Percentiles rank a stretch among this genome's conserved stretches.
Evolutionary conservation across 2,113 vertebrate genomes (phyloP).

Genomic region (Bufo gargarizans): DNA sequence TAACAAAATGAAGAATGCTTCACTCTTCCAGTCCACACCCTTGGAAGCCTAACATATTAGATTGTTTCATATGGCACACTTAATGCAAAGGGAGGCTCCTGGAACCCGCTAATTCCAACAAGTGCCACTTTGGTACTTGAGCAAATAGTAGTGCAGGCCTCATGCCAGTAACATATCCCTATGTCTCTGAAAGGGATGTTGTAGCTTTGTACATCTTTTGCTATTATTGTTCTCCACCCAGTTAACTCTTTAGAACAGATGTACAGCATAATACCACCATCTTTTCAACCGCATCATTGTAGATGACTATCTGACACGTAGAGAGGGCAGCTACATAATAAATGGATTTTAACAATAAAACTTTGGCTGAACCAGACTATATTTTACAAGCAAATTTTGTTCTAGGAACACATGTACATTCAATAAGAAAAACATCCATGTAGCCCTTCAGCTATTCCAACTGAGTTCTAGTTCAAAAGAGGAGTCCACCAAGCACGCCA

Average conservation of each 20-base stretch:
- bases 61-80: no score
- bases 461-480: background rate
- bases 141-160: background rate
- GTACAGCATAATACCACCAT: slow-evolving; percentile 21
- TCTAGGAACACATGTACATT: slow-evolving; percentile 10
- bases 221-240: slow-evolving; percentile 1
- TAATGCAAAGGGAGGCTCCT: no score
- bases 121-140: background rate
- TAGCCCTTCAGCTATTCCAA: background rate
- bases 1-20: background rate
- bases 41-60: background rate
- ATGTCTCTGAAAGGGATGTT: no score
- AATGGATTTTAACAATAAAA: slow-evolving; percentile 26
- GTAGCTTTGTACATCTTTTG: slow-evolving; percentile 3
- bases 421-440: background rate
- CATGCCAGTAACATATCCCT: background rate
- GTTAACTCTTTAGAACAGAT: slow-evolving; percentile 20
- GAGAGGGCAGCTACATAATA: slow-evolving; percentile 39
- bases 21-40: background rate
- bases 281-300: slow-evolving; percentile 13
- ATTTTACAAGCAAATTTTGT: slow-evolving; percentile 25
- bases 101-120: no score
- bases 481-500: slow-evolving; percentile 22
- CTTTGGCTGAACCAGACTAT: slow-evolving; percentile 28
- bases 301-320: slow-evolving; percentile 41